Evolutionary conservation across 92 coral and sea anemone species (phyloP).

Genomic region (Porites lobata): DNA sequence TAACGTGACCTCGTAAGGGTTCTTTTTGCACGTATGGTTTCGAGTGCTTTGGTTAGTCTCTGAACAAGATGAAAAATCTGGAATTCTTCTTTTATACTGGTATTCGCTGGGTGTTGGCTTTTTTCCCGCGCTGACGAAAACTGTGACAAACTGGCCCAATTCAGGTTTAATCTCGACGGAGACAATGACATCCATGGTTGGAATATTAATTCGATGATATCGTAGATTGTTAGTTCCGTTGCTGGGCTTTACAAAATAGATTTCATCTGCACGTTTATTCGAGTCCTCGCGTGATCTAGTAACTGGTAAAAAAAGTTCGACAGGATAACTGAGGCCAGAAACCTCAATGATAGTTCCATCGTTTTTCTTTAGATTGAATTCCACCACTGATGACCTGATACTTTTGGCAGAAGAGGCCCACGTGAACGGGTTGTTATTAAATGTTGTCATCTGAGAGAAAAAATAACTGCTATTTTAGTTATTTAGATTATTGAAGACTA

Average conservation of each 20-base stretch:
- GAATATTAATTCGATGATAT: constrained; percentile 58
- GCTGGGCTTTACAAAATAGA: constrained; percentile 69
- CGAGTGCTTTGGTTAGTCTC: not conserved
- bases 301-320: constrained; percentile 61
- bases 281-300: not conserved
- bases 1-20: constrained; percentile 68
- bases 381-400: constrained; percentile 75
- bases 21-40: constrained; percentile 48
- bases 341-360: constrained; percentile 61
- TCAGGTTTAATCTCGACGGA: constrained; percentile 54
- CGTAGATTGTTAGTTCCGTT: constrained; percentile 49
- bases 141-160: constrained; percentile 28
- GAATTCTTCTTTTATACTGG: constrained; percentile 44
- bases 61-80: constrained; percentile 55
- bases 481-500: too few relatives aligned
- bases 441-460: constrained; percentile 68
- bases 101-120: constrained; percentile 56
- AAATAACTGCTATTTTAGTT: not conserved
- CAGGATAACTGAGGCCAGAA: constrained; percentile 65
- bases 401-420: constrained; percentile 72
- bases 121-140: constrained; percentile 44
- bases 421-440: constrained; percentile 77
- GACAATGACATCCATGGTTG: constrained; percentile 16
- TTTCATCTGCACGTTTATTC: not conserved
- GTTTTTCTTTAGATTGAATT: constrained; percentile 61